Percentiles rank a stretch among this genome's conserved stretches.
Evolutionary conservation across 2,113 vertebrate genomes (phyloP).

Genomic region (Tor tambroides): DNA sequence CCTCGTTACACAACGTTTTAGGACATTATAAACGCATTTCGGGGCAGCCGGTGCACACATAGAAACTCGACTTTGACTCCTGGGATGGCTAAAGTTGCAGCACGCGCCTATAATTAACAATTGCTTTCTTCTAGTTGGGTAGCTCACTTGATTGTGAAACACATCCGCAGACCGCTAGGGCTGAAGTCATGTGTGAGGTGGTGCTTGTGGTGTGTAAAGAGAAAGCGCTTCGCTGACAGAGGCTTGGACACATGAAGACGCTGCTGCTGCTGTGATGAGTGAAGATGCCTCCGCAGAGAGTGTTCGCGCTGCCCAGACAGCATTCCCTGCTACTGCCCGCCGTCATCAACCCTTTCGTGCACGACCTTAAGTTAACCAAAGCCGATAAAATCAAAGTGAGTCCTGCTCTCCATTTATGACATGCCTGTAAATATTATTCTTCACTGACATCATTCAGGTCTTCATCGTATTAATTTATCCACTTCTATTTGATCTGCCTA

Average conservation of each 20-base stretch:
- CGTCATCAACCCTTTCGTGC: constrained; percentile 86
- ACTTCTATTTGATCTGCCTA: background rate
- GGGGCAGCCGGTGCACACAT: background rate
- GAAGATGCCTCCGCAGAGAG: constrained; percentile 69
- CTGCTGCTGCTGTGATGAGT: background rate
- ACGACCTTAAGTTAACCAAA: constrained; percentile 73
- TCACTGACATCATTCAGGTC: background rate
- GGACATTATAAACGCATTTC: background rate
- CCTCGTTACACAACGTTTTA: background rate
- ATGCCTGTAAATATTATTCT: background rate
- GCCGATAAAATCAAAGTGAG: constrained; percentile 81
- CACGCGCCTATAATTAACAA: background rate
- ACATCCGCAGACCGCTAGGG: background rate
- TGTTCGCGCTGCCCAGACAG: constrained; percentile 82
- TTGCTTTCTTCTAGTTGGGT: background rate
- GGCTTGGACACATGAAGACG: background rate
- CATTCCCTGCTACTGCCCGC: constrained; percentile 84
- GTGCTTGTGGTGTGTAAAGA: constrained; percentile 9
- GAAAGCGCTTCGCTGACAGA: background rate
- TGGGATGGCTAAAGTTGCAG: background rate
- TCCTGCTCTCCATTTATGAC: constrained; percentile 42
- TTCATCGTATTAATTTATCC: background rate
- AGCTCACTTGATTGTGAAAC: constrained; percentile 7
- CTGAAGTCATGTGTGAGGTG: too few relatives aligned
- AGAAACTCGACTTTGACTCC: background rate